A percentile compares a stretch with the other conserved stretches of the same genome.
Conservation (phyloP, 2,888 invertebrate species). For the Pegoplata infirma region DNA sequence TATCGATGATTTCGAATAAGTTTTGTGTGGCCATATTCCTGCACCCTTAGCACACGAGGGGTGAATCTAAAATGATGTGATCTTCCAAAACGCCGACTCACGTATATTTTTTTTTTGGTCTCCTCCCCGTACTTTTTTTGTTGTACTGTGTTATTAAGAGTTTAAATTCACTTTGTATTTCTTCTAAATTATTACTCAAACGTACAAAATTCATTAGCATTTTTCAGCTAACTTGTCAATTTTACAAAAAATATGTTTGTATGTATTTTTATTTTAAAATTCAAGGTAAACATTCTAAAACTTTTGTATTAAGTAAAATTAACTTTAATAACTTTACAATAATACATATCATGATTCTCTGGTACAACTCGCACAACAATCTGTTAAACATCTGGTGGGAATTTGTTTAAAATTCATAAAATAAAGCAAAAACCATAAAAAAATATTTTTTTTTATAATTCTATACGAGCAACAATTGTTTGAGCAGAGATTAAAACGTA, state of each 20-base stretch:
- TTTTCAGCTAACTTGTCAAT: slow-evolving; percentile 31
- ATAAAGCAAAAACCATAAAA: not conserved
- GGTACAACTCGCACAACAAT: not conserved
- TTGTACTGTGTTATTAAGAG: not conserved
- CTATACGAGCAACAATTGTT: not conserved
- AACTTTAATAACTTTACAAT: slow-evolving; percentile 6
- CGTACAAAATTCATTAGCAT: slow-evolving; percentile 22
- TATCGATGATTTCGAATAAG: too few species aligned
- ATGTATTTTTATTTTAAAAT: slow-evolving; percentile 5
- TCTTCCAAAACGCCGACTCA: too few species aligned
- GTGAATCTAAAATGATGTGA: too few species aligned
- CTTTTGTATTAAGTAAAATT: not conserved
- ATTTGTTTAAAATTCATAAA: not conserved
- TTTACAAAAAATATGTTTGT: slow-evolving; percentile 10
- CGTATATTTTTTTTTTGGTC: too few species aligned
- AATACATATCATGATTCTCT: not conserved
- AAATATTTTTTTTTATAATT: too few species aligned
- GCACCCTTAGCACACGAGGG: too few species aligned
- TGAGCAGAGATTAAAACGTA: not conserved
- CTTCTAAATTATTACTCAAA: not conserved
- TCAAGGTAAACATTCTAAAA: slow-evolving; percentile 54
- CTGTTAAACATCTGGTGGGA: slow-evolving; percentile 12
- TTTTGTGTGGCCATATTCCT: too few species aligned
- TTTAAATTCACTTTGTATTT: not conserved
- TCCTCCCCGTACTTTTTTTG: not conserved